A percentile compares a stretch with the other conserved stretches of the same genome.
Evolutionary conservation across 2,888 invertebrate genomes (phyloP).

Genomic region (Plebejus anna): DNA sequence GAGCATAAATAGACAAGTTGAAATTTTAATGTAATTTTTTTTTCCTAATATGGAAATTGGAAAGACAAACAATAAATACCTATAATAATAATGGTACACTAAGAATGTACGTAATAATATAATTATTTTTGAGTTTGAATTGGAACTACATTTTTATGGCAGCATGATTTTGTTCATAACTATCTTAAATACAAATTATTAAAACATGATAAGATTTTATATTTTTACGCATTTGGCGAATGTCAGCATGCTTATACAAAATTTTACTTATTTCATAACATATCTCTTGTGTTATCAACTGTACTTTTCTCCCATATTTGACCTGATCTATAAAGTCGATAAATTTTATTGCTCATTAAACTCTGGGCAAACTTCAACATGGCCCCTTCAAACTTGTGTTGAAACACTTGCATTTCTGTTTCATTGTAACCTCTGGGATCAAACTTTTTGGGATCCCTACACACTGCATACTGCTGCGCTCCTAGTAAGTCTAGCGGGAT

Average conservation of each 20-base stretch:
- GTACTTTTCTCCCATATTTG: conserved; percentile 70
- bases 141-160: conserved; percentile 4
- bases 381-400: conserved; percentile 74
- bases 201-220: background rate
- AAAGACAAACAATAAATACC: background rate
- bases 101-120: background rate
- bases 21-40: background rate
- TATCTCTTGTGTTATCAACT: conserved; percentile 63
- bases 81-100: background rate
- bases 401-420: conserved; percentile 70
- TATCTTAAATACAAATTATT: background rate
- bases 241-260: background rate
- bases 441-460: conserved; percentile 62
- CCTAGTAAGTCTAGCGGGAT: conserved; percentile 62
- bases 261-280: conserved; percentile 43
- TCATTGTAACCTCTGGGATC: conserved; percentile 63
- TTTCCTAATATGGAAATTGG: too few relatives aligned
- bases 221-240: background rate
- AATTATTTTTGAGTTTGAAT: background rate
- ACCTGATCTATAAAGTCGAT: conserved; percentile 67
- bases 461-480: conserved; percentile 70
- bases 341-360: conserved; percentile 70
- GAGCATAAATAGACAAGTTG: background rate
- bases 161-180: conserved; percentile 6
- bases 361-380: conserved; percentile 73